Evolutionary conservation across 2,888 invertebrate genomes (phyloP).

Genomic region (Eurois occulta): DNA sequence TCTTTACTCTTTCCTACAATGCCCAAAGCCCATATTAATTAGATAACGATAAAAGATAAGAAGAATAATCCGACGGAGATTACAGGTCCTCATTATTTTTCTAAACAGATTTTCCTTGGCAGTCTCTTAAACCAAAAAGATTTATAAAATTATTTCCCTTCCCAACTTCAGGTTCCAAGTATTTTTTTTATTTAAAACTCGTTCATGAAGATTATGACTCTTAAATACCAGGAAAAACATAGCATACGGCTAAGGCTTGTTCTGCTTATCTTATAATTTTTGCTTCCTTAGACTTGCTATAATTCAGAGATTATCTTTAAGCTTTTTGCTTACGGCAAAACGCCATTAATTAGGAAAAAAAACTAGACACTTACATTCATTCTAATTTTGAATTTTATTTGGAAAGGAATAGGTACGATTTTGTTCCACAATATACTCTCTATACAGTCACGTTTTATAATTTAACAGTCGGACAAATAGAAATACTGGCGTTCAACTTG

Average conservation of each 20-base stretch:
- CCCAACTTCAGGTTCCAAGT: background rate
- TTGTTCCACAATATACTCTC: background rate
- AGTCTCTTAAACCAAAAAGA: background rate
- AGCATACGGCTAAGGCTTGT: background rate
- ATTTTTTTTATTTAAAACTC: background rate
- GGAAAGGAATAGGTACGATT: background rate
- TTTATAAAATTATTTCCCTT: background rate
- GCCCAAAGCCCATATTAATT: background rate
- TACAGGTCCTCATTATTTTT: constrained; percentile 4
- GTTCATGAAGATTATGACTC: background rate
- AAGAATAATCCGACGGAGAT: constrained; percentile 5
- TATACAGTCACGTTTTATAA: constrained; percentile 33
- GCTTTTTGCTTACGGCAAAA: background rate
- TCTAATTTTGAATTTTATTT: background rate
- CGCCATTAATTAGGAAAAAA: background rate
- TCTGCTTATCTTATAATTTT: background rate
- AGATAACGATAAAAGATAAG: background rate
- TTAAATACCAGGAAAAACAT: constrained; percentile 2
- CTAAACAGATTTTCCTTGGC: background rate
- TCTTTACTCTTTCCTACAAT: background rate
- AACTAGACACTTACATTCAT: background rate
- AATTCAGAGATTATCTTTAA: background rate
- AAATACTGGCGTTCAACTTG: constrained; percentile 86
- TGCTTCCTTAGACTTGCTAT: background rate
- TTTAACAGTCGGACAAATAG: constrained; percentile 87